Percentiles rank a stretch among this genome's conserved stretches.
Evolutionary conservation across 2,888 invertebrate species (phyloP).

Genomic region (Desoria tigrina): DNA sequence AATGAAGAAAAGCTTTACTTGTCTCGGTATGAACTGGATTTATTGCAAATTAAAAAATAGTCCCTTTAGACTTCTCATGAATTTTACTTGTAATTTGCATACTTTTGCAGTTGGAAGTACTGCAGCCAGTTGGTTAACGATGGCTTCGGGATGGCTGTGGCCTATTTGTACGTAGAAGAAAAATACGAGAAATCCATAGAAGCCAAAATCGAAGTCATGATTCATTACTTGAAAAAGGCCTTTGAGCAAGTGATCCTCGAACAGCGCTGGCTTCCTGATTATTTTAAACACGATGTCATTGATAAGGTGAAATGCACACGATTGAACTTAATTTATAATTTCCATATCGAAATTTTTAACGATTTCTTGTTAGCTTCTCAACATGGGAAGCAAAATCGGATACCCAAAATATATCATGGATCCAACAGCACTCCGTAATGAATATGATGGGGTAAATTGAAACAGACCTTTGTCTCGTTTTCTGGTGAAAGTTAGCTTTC

Average conservation of each 20-base stretch:
- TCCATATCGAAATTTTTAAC: background rate
- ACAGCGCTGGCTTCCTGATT: conserved; percentile 62
- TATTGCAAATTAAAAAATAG: background rate
- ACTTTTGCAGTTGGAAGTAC: conserved; percentile 59
- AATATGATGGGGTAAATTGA: conserved; percentile 59
- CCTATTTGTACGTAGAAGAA: conserved; percentile 61
- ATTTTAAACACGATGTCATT: conserved; percentile 60
- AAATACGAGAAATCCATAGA: conserved; percentile 62
- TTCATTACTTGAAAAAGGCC: conserved; percentile 60
- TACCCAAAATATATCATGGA: conserved; percentile 62
- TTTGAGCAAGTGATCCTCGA: conserved; percentile 60
- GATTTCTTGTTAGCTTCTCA: conserved; percentile 53
- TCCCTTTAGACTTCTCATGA: too few relatives aligned
- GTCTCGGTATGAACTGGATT: conserved; percentile 52
- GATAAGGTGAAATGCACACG: conserved; percentile 57
- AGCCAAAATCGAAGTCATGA: conserved; percentile 60
- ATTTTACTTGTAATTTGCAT: background rate
- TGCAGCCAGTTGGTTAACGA: conserved; percentile 62
- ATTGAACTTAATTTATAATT: conserved; percentile 11
- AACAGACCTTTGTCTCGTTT: conserved; percentile 5
- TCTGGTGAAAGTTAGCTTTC: background rate
- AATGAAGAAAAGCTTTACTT: conserved; percentile 55
- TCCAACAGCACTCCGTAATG: conserved; percentile 59
- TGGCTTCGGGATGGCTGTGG: conserved; percentile 63
- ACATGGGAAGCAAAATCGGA: conserved; percentile 61